Percentiles rank a stretch among this genome's conserved stretches.
Conservation (phyloP, 1,140 invertebrate genomes). For the Zaprionus gabonicus region DNA sequence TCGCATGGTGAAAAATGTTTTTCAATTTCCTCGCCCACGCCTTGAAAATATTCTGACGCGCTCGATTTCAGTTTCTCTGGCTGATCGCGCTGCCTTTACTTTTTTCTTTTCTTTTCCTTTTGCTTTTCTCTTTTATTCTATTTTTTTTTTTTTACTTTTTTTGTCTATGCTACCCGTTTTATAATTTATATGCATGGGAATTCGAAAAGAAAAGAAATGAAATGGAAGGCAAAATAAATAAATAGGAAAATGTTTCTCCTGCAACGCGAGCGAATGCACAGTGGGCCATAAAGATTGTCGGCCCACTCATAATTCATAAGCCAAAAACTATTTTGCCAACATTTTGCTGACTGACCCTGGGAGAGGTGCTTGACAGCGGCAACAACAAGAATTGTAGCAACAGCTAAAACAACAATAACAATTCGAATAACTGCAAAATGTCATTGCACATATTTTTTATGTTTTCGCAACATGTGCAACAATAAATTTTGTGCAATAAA, state of each 20-base stretch:
- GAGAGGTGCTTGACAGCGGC: slow-evolving; percentile 71
- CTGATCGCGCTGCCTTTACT: slow-evolving; percentile 15
- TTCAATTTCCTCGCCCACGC: slow-evolving; percentile 61
- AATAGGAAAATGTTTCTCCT: slow-evolving; percentile 31
- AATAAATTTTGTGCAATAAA: slow-evolving; percentile 68
- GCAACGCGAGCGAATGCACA: slow-evolving; percentile 50
- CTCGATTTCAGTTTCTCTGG: slow-evolving; percentile 54
- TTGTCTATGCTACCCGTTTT: slow-evolving; percentile 61
- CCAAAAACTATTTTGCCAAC: slow-evolving; percentile 64
- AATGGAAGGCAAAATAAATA: slow-evolving; percentile 48
- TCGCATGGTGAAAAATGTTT: slow-evolving; percentile 77
- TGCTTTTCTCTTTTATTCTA: slow-evolving; percentile 8
- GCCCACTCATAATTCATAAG: slow-evolving; percentile 70
- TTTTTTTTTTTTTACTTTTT: slow-evolving; percentile 11
- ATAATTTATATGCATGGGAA: slow-evolving; percentile 63
- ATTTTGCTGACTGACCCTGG: slow-evolving; percentile 57
- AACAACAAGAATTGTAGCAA: slow-evolving; percentile 27
- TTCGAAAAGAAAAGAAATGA: slow-evolving; percentile 41
- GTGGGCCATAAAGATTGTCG: slow-evolving; percentile 65
- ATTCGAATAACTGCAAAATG: slow-evolving; percentile 40
- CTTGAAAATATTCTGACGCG: slow-evolving; percentile 63
- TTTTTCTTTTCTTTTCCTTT: slow-evolving; percentile 2
- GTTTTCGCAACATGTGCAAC: slow-evolving; percentile 71
- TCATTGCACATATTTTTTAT: slow-evolving; percentile 59
- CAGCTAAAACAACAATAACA: slow-evolving; percentile 23